Conservation (phyloP, 2,113 vertebrate genomes). For the Corythornis vintsioides region DNA sequence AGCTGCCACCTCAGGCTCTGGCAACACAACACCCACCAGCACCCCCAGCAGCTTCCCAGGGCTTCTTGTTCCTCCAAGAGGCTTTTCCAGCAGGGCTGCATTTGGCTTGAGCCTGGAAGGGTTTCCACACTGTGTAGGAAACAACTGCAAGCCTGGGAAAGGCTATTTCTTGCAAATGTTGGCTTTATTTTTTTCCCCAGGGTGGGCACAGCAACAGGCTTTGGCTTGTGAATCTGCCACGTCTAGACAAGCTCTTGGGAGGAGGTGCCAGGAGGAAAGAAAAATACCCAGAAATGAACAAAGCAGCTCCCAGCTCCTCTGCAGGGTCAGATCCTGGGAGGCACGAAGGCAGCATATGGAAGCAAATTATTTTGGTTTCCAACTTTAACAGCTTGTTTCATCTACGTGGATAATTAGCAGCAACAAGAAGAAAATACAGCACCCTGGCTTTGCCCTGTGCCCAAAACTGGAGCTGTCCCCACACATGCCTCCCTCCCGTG, state of each 20-base stretch:
- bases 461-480: background rate
- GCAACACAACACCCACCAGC: background rate
- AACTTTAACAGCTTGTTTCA: background rate
- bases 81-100: background rate
- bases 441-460: background rate
- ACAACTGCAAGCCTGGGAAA: background rate
- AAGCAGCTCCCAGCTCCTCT: background rate
- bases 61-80: background rate
- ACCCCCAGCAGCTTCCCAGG: rapidly evolving
- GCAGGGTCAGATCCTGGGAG: background rate
- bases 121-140: background rate
- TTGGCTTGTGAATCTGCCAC: background rate
- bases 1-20: background rate
- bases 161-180: background rate
- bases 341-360: background rate
- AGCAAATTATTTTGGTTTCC: background rate
- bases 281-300: background rate
- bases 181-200: background rate
- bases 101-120: background rate
- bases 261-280: background rate
- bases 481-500: background rate
- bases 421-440: background rate
- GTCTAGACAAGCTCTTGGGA: background rate
- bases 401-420: background rate
- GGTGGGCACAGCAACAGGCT: background rate